Conservation (phyloP, 2,888 invertebrate species). For the Cantharis lateralis region DNA sequence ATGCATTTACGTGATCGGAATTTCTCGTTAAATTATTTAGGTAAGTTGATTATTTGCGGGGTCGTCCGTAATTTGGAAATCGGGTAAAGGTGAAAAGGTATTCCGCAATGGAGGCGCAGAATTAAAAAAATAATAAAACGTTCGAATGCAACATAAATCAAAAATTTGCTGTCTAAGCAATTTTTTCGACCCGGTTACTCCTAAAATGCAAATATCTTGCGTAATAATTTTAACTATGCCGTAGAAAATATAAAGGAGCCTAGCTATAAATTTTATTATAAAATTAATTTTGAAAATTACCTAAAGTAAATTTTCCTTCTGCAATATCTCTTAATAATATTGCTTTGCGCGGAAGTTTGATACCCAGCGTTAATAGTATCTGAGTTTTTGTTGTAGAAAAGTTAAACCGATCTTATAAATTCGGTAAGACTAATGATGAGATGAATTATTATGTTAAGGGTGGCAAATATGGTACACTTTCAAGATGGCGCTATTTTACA, state of each 20-base stretch:
- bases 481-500: neutral
- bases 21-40: neutral
- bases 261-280: constrained; percentile 1
- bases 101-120: neutral
- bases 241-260: neutral
- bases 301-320: neutral
- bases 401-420: neutral
- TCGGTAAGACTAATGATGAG: neutral
- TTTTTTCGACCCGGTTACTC: neutral
- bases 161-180: neutral
- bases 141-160: neutral
- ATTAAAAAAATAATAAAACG: neutral
- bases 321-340: neutral
- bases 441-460: neutral
- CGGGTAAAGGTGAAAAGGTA: neutral
- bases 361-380: neutral
- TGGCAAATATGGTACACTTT: neutral
- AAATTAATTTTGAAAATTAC: constrained; percentile 2
- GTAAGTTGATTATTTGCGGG: neutral
- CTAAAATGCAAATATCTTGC: neutral
- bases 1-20: neutral
- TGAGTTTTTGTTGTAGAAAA: neutral
- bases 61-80: neutral
- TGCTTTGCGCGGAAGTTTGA: neutral
- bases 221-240: neutral